Base-by-base conservation (phyloP, 92 coral and sea anemone species). In the Epizoanthus fatuus region DNA sequence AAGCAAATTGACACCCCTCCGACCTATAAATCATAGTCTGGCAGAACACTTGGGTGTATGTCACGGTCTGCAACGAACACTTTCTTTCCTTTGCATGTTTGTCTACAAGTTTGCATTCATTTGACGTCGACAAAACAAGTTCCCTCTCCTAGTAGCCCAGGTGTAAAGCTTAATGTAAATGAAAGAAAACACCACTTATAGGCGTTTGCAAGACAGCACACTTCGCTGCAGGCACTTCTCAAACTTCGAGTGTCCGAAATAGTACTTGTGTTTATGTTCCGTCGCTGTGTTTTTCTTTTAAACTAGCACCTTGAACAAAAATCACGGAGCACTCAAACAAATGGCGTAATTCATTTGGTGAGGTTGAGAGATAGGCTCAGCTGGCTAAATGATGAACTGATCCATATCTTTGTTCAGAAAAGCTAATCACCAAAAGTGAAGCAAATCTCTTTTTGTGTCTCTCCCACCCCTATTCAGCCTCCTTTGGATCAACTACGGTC, bases 111-210 rank as follows among this genome's bases (percentile, higher is more conserved):
- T 84, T 47, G 71, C 87, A 91, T 94, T 84, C 86, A 63, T 69
- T 42, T 86, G 82, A 92, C 93, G 90, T 86, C 77, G 86, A 87
- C 67, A 75, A 74, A 79, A 86, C 76, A 71, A 52, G 37, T 12
- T 67, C 52, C 63, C 84, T 83, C 93, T 94, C 98, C 98, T 94
- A 94, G 98, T 71, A 44, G 98, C 89, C 95, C 98, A 94, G 98
- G 98, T 94, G 98, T 92, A 94, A 57, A 47, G 22, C 37, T 40
- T 45, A 63, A 77, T 59, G 49, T 64, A 57, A 44, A 51, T 7
- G 39, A 84, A 76, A 79, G 54, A 88, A 84, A 86, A 55, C 68
- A 45, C 59, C 81, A 76, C 81, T 89, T 84, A 89, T 72, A 35
- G 47, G 22, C 57, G 58, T 40, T 13, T 35, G 29, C 40, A 62